Evolutionary conservation across 1,140 invertebrate genomes (phyloP).

Genomic region (honey bee (Apis mellifera)): Amel_HAv3.1 CM009936.2:16503001-16503500

Average conservation of each 20-base stretch:
- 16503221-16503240: conserved; percentile 12
- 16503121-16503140: conserved; percentile 43
- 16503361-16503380: neutral
- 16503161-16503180: neutral
- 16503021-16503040: conserved; percentile 2
- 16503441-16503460: neutral
- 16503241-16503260: neutral
- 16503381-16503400: conserved; percentile 22
- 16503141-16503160: conserved; percentile 17
- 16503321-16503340: neutral
- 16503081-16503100: conserved; percentile 36
- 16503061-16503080: conserved; percentile 9
- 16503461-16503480: neutral
- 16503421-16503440: neutral
- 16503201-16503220: conserved; percentile 34
- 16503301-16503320: neutral
- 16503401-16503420: neutral
- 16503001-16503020: conserved; percentile 21
- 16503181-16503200: conserved; percentile 3
- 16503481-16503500: neutral
- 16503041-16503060: conserved; percentile 3
- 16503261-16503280: conserved; percentile 17
- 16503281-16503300: neutral
- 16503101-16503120: conserved; percentile 45
- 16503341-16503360: neutral